Conservation (phyloP, 2,797 vertebrate genomes). For the Hypotaenidia philippensis region DNA sequence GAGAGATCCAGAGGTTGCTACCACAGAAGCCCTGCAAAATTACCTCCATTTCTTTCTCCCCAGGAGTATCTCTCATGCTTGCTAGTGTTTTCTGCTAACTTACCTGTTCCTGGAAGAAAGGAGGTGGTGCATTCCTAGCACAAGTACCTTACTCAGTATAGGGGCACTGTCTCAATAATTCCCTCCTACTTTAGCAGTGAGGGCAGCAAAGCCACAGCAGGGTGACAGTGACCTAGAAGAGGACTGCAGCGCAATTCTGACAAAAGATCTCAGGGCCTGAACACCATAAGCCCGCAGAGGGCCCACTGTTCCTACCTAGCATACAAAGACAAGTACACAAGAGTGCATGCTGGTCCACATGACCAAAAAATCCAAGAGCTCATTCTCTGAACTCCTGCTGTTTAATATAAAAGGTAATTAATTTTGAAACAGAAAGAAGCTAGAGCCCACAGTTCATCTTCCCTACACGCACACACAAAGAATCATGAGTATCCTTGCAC, state of each 20-base stretch:
- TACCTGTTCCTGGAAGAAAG: neutral
- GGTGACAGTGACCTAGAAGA: neutral
- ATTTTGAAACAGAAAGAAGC: neutral
- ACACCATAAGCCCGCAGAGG: neutral
- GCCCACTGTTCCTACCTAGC: neutral
- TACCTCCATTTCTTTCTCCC: neutral
- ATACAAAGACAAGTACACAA: neutral
- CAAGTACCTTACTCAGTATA: neutral
- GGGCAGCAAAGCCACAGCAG: neutral
- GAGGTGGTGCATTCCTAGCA: neutral
- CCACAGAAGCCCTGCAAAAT: neutral
- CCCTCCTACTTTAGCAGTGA: neutral
- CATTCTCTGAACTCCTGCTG: neutral
- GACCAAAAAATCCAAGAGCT: neutral
- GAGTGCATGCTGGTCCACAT: rapidly evolving
- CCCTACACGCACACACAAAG: neutral
- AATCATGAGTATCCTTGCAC: neutral
- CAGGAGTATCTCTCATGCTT: neutral
- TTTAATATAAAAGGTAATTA: neutral
- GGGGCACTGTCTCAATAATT: neutral
- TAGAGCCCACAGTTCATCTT: neutral
- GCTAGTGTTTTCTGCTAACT: neutral
- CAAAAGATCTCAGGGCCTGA: neutral
- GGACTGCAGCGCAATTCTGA: neutral
- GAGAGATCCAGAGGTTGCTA: neutral